A percentile compares a stretch with the other conserved stretches of the same genome.
phyloP scores from a whole-genome alignment of 2,797 vertebrate species.

The Ficedula albicollis region DNA sequence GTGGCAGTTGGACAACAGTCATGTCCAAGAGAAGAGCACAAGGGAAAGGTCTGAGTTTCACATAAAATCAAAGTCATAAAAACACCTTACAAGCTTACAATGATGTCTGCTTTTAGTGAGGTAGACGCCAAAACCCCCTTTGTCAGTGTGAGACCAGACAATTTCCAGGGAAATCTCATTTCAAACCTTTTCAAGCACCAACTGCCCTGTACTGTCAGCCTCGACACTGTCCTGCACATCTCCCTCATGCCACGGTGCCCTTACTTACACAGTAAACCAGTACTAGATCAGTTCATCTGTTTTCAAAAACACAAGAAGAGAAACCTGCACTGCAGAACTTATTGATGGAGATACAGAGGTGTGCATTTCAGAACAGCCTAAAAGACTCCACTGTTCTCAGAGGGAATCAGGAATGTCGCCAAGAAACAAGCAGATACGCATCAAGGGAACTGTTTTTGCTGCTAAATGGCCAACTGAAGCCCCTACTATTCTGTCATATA shows the following conservation, averaged over 20 bases:
- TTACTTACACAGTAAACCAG: neutral
- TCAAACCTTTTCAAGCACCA: neutral
- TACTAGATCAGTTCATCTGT: neutral
- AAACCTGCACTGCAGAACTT: neutral
- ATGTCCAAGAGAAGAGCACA: neutral
- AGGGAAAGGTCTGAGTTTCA: neutral
- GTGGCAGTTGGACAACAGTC: neutral
- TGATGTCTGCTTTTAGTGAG: neutral
- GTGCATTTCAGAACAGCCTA: slow-evolving; percentile 17
- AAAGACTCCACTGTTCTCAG: slow-evolving; percentile 30
- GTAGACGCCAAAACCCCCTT: neutral
- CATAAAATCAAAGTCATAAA: neutral
- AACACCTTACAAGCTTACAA: neutral
- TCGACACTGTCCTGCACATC: fast-evolving
- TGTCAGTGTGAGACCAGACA: neutral
- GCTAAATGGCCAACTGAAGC: slow-evolving; percentile 16
- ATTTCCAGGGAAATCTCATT: neutral
- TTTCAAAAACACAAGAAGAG: neutral
- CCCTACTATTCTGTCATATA: neutral
- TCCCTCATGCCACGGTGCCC: neutral
- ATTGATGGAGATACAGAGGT: neutral
- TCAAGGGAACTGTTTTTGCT: slow-evolving; percentile 36
- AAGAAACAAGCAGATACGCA: slow-evolving; percentile 28
- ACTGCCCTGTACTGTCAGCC: neutral
- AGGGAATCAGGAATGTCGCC: neutral